Evolutionary conservation across 2,113 vertebrate species (phyloP).

Genomic region (Rhipidura dahli): DNA sequence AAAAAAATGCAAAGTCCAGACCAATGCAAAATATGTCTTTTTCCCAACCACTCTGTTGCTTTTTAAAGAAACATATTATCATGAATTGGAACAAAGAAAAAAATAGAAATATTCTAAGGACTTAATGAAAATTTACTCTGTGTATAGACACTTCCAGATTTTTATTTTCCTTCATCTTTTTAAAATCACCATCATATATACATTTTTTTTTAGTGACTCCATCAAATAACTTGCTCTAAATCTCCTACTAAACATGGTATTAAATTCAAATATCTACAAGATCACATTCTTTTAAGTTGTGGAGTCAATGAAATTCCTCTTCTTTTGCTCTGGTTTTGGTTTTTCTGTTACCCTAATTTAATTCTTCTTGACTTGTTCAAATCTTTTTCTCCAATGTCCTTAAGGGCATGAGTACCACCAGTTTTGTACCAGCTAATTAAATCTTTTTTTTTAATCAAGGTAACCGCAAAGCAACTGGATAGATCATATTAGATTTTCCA

Average conservation of each 20-base stretch:
- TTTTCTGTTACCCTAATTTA: not conserved
- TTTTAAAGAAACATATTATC: not conserved
- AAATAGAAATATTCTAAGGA: not conserved
- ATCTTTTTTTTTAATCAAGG: not conserved
- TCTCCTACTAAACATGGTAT: not conserved
- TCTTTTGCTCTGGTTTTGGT: not conserved
- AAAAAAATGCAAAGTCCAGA: not conserved
- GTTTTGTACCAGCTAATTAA: not conserved
- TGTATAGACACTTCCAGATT: not conserved
- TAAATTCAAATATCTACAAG: not conserved
- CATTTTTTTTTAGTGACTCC: not conserved
- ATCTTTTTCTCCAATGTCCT: not conserved
- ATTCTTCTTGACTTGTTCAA: not conserved
- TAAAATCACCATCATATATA: not conserved
- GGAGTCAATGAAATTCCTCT: not conserved
- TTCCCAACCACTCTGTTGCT: not conserved
- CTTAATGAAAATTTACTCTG: not conserved
- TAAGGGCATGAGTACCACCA: not conserved
- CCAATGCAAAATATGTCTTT: not conserved
- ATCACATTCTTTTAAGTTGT: not conserved
- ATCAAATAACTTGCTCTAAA: not conserved
- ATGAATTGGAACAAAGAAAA: not conserved
- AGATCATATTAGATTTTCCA: not conserved
- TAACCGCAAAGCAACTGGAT: not conserved
- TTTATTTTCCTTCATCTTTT: not conserved